Base-by-base conservation (phyloP, 2,888 invertebrate species). In the Scaptomyza tumidula region DNA sequence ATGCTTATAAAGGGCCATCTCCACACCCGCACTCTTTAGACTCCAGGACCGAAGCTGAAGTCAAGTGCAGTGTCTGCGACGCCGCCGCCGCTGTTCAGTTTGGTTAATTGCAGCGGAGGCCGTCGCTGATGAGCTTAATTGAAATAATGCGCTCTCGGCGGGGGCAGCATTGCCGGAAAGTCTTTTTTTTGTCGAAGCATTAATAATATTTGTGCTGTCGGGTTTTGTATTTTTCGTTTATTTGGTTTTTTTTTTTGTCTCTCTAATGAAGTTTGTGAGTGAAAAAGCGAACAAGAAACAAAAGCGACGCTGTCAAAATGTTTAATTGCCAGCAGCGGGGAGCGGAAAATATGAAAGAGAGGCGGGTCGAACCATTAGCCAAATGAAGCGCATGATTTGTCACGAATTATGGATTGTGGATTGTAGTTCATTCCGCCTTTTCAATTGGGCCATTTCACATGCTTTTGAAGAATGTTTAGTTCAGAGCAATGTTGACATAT, bases 81-180 rank as follows among this genome's bases (percentile, higher is more conserved):
- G 75, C 11, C 43, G 49, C 35, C 74, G 75, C 11, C 43, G 49
- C 35, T 35, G 16, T 56, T 75, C 10, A 16, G 16, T 41, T 41
- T 61, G 60, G 77, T 86, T 88, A 86, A 86, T 86, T 88, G 82
- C 79, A 65, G 76, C 71, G 73, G 75, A 80, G 81, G 67, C 85
- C 66, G 75, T 72, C 79, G 63, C 84, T 86, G 89, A 86, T 84
- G 85, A 88, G 81, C 84, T 86, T 86, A 86, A 86, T 86, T 86
- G 85, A 86, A 88, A 88, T 87, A 88, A 86, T 86, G 89, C 62
- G 71, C 71, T 71, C 54, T 76, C 68, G 59, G 71, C 67, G 71
- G 82, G 61, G 52, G 64, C 48, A 46, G 66, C 16, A 41, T 41
- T 24, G 57, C 59, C 67, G 75, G 81, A 65, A 78, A 80, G 77